These are phyloP conservation scores for Formicarius rufipectus DNA, from an alignment of 2,113 vertebrate species.

Conservation along the genomic window DNA sequence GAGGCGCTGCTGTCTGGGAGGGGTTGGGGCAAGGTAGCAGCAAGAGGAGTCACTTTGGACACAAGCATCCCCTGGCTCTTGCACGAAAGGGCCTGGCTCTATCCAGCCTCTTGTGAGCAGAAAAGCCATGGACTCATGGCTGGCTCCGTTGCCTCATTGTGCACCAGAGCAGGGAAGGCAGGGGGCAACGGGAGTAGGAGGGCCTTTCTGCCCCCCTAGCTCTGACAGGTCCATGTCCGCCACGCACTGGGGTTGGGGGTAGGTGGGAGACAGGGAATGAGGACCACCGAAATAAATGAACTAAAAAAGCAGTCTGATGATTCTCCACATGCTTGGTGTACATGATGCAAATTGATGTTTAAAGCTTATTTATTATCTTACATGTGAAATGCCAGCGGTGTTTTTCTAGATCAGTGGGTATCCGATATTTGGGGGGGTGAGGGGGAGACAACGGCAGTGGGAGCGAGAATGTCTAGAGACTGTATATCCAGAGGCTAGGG, in stretches of 20 bases:
- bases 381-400: conserved; percentile 35
- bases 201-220: neutral
- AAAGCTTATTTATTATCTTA: conserved; percentile 64
- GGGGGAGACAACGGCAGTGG: neutral
- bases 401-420: conserved; percentile 57
- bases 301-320: neutral
- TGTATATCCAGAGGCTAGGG: conserved; percentile 56
- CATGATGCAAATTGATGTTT: conserved; percentile 36
- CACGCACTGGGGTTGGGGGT: fast-evolving
- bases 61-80: neutral
- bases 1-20: neutral
- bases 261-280: neutral
- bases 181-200: neutral
- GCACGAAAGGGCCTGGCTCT: neutral
- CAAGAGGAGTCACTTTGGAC: neutral
- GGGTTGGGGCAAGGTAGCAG: neutral
- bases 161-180: neutral
- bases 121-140: neutral
- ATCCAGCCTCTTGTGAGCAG: neutral
- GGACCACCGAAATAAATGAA: neutral
- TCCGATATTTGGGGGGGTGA: neutral
- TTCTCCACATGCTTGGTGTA: neutral
- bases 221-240: neutral
- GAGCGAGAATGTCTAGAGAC: neutral
- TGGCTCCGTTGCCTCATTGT: neutral